These are phyloP conservation scores for Ctenicera cuprea DNA, from an alignment of 2,888 invertebrate genomes.

Conservation along the genomic window DNA sequence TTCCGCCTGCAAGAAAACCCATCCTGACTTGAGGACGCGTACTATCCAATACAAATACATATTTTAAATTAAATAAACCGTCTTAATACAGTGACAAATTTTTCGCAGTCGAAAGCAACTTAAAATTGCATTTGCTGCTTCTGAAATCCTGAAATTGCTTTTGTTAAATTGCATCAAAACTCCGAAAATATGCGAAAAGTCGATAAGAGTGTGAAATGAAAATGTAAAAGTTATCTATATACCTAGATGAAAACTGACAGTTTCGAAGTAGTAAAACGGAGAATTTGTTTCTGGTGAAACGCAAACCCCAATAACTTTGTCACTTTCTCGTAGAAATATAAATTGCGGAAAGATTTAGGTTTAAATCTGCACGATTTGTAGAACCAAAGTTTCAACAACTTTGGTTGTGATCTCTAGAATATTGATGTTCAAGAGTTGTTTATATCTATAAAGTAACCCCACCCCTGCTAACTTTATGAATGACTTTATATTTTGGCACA, in stretches of 20 bases:
- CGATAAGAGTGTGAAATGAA: constrained; percentile 17
- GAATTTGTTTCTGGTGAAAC: not conserved
- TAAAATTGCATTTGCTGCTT: constrained; percentile 18
- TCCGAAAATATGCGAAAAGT: constrained; percentile 1
- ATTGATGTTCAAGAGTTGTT: no score
- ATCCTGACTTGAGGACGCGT: not conserved
- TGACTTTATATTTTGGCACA: no score
- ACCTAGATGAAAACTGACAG: constrained; percentile 3
- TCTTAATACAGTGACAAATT: constrained; percentile 1
- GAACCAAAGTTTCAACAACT: no score
- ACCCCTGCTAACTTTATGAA: no score
- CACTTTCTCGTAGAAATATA: not conserved
- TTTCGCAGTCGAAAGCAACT: not conserved
- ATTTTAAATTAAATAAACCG: constrained; percentile 17
- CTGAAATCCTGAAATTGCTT: constrained; percentile 17
- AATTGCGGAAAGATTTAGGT: no score
- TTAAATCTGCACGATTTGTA: no score
- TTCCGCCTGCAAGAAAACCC: not conserved
- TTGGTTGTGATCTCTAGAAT: no score
- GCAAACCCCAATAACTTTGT: not conserved
- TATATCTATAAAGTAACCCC: no score
- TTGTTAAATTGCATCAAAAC: constrained; percentile 13
- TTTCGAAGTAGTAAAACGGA: not conserved
- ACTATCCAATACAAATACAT: constrained; percentile 3
- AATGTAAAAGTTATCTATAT: constrained; percentile 1